Percentiles rank a stretch among this genome's conserved stretches.
Evolutionary conservation across 2,797 vertebrate genomes (phyloP).

Genomic region (Microctenopoma stevenorrisi): DNA sequence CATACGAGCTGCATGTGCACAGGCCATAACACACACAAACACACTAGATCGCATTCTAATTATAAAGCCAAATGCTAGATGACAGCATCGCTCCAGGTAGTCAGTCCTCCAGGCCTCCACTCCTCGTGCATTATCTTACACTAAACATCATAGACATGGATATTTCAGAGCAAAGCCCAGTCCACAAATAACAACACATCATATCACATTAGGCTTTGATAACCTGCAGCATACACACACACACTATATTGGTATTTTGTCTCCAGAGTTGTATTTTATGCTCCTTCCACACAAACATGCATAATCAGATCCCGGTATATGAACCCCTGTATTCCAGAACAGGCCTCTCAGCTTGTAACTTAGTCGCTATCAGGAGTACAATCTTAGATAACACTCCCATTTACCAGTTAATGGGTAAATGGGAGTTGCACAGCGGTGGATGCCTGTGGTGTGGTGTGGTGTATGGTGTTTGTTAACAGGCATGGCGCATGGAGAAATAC

Average conservation of each 20-base stretch:
- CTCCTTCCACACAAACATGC: conserved; percentile 46
- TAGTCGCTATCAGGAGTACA: conserved; percentile 48
- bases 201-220: conserved; percentile 53
- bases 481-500: conserved; percentile 32
- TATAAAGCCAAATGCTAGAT: conserved; percentile 68
- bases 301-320: conserved; percentile 53
- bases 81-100: conserved; percentile 75
- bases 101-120: conserved; percentile 60
- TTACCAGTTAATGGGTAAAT: conserved; percentile 42
- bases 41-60: conserved; percentile 56
- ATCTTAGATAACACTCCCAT: conserved; percentile 73
- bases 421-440: conserved; percentile 13
- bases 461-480: conserved; percentile 53
- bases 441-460: conserved; percentile 38
- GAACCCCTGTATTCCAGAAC: conserved; percentile 48
- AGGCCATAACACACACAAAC: conserved; percentile 13
- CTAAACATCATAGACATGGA: conserved; percentile 49
- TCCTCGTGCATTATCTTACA: conserved; percentile 55
- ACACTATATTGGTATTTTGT: conserved; percentile 16
- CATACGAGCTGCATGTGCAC: conserved; percentile 52
- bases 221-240: conserved; percentile 21
- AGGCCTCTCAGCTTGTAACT: conserved; percentile 55
- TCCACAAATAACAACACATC: conserved; percentile 65
- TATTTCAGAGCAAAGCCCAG: conserved; percentile 42
- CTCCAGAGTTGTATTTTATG: conserved; percentile 50